Evolutionary conservation across 2,113 vertebrate genomes (phyloP).

Genomic region (Siphamia tubifer): DNA sequence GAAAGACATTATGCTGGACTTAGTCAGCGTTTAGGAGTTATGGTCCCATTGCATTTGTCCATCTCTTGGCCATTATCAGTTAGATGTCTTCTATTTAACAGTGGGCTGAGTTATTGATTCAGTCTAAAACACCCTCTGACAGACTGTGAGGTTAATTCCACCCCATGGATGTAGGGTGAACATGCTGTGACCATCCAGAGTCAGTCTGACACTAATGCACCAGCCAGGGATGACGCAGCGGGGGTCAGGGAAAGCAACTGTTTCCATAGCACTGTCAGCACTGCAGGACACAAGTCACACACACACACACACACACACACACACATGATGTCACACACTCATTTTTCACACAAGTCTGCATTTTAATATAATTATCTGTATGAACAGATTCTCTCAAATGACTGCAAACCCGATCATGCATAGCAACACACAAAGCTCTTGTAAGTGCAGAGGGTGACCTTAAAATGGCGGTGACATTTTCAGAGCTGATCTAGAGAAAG

Average conservation of each 20-base stretch:
- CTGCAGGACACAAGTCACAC: not conserved
- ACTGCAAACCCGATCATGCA: not conserved
- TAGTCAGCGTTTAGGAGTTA: not conserved
- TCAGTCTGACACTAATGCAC: constrained; percentile 52
- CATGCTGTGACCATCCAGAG: constrained; percentile 48
- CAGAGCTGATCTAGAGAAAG: not conserved
- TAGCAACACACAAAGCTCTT: not conserved
- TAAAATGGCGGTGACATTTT: constrained; percentile 32
- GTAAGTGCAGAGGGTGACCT: constrained; percentile 19
- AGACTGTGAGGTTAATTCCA: constrained; percentile 35
- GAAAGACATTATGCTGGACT: not conserved
- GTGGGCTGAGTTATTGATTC: constrained; percentile 31
- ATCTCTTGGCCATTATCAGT: constrained; percentile 23
- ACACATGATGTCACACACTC: not conserved
- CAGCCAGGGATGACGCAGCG: constrained; percentile 34
- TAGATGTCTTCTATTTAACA: constrained; percentile 3
- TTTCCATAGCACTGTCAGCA: constrained; percentile 16
- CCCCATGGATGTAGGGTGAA: constrained; percentile 18
- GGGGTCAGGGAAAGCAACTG: constrained; percentile 2
- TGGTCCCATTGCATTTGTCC: not conserved
- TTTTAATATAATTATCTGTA: not conserved
- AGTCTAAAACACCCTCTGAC: constrained; percentile 26
- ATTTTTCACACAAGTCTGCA: not conserved
- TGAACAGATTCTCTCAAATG: not conserved
- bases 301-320: not conserved